Evolutionary conservation across 2,113 vertebrate genomes (phyloP), one percentile per base, ranked within the genome.

Genomic region (Nesoenas mayeri): DNA sequence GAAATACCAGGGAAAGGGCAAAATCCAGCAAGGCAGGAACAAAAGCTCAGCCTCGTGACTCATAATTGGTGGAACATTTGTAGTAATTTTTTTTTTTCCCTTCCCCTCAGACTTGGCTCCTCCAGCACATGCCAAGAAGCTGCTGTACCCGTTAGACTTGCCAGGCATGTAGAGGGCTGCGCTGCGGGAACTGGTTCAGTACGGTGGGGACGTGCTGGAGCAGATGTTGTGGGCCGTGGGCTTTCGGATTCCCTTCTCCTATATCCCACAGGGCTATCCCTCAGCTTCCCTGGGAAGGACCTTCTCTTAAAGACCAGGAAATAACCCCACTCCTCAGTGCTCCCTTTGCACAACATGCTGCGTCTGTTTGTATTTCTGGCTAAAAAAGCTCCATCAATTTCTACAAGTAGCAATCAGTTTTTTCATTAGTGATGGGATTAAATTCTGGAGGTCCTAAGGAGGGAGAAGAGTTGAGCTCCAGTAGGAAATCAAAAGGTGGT

Each of bases 81-180:
- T 92, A 95, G 94, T 95, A 91, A 82, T 24, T 89, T 34, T 61
- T 90, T 40, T 67, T 85, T 54, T 81, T 24, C 65, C 66, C 74
- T 88, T 86, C 85, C 85, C 67, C 79, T 92, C 91, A 83, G 88
- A 42, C 92, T 95, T 96, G 94, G 95, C 92, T 96, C 60, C 91
- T 88, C 4, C 4, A 42, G 32, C 38, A 44, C 85, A 56, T 88
- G 95, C 94, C 95, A 92, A 58, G 95, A 96, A 96, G 95, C 96
- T 88, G 95, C 83, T 93, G 95, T 78, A 93, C 96, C 94, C 96
- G 91, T 97, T 88, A 74, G 94, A 96, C 95, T 95, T 88, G 96
- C 94, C 92, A 88, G 94, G 95, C 92, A 10, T 96, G 95, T 75
- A 86, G 85, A 93, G 90, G 58, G 78, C 89, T 80, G 85, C 26